Evolutionary conservation across 2,113 vertebrate species (phyloP), one percentile per base, ranked within the genome.

Genomic region (Xyrauchen texanus): DNA sequence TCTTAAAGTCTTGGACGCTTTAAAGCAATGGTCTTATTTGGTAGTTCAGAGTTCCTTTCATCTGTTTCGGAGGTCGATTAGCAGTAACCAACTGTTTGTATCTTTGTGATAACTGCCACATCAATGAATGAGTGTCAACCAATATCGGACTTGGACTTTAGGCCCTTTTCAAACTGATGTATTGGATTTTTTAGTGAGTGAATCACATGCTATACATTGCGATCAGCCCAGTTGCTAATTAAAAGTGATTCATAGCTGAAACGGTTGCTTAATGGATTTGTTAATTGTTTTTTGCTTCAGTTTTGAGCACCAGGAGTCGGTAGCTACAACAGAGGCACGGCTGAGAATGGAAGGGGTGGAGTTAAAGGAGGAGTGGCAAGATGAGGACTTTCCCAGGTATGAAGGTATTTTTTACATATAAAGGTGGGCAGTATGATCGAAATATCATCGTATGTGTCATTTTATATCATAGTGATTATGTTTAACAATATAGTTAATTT

Each of bases 281-380:
- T n/a, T 53, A 68, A 67, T 70, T 70, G 8, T 57, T 65, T 81
- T 82, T 34, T 34, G 21, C 34, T 72, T 62, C 82, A 94, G 93
- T 85, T 88, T 93, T 76, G 92, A 94, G 88, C 89, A 83, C 21
- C 90, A 91, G 81, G 94, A 95, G 77, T 93, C 91, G 34, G 90
- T 91, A 4, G 92, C 90, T 86, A 93, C 92, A 80, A 86, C 93
- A 81, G 92, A 95, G 68, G 93, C 95, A 13, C 91, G 87, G 10
- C 86, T 97, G 82, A 94, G 93, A 84, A 97, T 98, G 96, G 97
- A 99, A 91, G 97, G 96, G 53, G 96, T 99, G 77, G 97, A 98
- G 75, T 95, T 99, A 42, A 99, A 99, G 66, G 98, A 99, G 85
- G 98, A 99, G 82, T 99, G 98, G 98, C 98, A 99, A 89, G 98